A percentile compares a stretch with the other conserved stretches of the same genome.
These are phyloP conservation scores for Eriosoma lanigerum DNA, from an alignment of 1,140 invertebrate genomes.

Conservation along the genomic window DNA sequence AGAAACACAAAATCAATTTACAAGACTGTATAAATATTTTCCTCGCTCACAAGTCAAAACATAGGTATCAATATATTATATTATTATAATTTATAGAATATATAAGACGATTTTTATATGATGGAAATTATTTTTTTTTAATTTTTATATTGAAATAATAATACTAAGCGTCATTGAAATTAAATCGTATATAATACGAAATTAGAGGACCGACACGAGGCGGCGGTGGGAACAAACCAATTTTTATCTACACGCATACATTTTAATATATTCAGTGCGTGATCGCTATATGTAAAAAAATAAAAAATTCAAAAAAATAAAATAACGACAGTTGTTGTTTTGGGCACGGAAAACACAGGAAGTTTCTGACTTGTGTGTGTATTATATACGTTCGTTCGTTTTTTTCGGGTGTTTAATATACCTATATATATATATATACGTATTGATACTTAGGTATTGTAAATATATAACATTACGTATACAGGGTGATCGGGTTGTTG, in stretches of 20 bases:
- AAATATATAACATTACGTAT: no score
- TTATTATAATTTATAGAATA: no score
- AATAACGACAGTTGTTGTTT: slow-evolving; percentile 46
- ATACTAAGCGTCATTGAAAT: no score
- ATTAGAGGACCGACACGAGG: no score
- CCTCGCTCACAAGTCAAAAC: neutral
- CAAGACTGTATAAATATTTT: neutral
- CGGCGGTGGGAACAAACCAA: slow-evolving; percentile 25
- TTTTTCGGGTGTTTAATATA: slow-evolving; percentile 21
- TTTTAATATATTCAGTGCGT: slow-evolving; percentile 50
- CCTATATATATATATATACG: neutral
- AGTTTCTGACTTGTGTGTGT: slow-evolving; percentile 26
- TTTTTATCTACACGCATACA: slow-evolving; percentile 2
- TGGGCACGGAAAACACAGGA: slow-evolving; percentile 49
- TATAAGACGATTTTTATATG: no score
- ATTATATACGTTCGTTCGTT: neutral
- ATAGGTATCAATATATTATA: no score
- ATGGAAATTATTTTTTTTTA: no score
- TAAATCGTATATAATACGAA: no score
- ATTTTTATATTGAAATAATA: no score
- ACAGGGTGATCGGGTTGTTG: no score
- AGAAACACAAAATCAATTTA: neutral
- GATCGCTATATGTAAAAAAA: slow-evolving; percentile 4
- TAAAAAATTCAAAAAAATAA: neutral
- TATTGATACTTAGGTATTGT: no score